These are phyloP conservation scores for Lemur catta DNA, from an alignment of 2,797 vertebrate genomes.

Conservation along the genomic window DNA sequence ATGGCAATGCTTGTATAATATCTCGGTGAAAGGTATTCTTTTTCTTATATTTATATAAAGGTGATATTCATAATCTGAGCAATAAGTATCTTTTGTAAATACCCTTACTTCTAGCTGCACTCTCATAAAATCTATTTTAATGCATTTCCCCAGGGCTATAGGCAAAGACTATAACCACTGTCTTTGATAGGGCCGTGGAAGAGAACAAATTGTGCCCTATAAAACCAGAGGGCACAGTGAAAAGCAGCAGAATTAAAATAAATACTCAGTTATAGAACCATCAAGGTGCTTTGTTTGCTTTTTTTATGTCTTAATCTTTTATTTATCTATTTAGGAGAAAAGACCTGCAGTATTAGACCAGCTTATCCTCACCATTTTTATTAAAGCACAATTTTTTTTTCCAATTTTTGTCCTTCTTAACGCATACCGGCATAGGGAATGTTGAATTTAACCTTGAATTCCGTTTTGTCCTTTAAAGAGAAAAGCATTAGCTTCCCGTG, in stretches of 20 bases:
- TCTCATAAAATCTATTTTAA: conserved; percentile 72
- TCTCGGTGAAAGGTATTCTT: conserved; percentile 65
- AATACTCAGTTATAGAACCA: background rate
- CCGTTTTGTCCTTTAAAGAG: background rate
- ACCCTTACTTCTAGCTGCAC: conserved; percentile 67
- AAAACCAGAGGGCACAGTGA: conserved; percentile 16
- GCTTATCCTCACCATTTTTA: background rate
- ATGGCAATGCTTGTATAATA: conserved; percentile 70
- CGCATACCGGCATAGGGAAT: background rate
- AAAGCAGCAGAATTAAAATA: conserved; percentile 59
- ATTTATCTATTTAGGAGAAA: background rate
- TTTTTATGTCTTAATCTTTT: background rate
- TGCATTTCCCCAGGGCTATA: conserved; percentile 51
- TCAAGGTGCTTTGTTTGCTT: background rate
- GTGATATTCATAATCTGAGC: conserved; percentile 78
- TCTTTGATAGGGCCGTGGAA: background rate
- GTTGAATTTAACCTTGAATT: background rate
- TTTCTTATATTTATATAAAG: conserved; percentile 72
- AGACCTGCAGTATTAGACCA: background rate
- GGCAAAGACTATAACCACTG: conserved; percentile 45
- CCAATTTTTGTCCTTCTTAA: background rate
- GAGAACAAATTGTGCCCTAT: conserved; percentile 45
- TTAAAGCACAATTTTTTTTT: background rate
- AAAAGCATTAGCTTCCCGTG: background rate
- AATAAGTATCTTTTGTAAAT: conserved; percentile 76